These are phyloP conservation scores for Tipula vernalis DNA, from an alignment of 2,888 invertebrate species.

Conservation along the genomic window DNA sequence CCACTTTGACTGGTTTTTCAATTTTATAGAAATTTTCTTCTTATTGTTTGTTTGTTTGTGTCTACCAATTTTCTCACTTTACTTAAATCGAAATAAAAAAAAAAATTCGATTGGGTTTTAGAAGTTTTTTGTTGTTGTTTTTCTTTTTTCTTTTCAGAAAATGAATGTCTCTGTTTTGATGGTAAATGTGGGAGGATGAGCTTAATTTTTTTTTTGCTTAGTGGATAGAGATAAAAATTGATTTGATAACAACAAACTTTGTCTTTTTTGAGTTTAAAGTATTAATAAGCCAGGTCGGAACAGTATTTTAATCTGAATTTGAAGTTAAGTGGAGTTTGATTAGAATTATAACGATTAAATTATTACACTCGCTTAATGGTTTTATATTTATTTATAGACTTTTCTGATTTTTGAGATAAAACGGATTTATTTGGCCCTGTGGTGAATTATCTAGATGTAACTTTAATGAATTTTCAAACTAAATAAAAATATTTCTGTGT, in stretches of 20 bases:
- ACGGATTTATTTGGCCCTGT: no score
- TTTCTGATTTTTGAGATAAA: no score
- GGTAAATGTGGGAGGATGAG: background rate
- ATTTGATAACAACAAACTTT: background rate
- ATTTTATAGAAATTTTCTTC: conserved; percentile 6
- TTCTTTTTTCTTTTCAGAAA: background rate
- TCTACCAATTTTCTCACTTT: conserved; percentile 6
- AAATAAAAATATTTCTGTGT: no score
- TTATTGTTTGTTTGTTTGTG: background rate
- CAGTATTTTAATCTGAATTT: background rate
- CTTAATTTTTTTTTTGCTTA: background rate
- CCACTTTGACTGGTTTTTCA: conserved; percentile 5
- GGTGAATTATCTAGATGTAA: no score
- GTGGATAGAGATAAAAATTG: background rate
- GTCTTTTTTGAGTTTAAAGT: background rate
- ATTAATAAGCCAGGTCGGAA: background rate
- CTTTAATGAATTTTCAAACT: no score
- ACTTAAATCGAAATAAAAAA: background rate
- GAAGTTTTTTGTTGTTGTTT: background rate
- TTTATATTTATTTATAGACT: no score
- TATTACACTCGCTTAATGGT: background rate
- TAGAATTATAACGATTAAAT: background rate
- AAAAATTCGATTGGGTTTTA: background rate
- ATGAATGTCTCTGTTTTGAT: background rate
- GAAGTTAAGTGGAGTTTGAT: background rate